Evolutionary conservation across 2,797 vertebrate species (phyloP).

Genomic region (Micropoecilia bifurca): DNA sequence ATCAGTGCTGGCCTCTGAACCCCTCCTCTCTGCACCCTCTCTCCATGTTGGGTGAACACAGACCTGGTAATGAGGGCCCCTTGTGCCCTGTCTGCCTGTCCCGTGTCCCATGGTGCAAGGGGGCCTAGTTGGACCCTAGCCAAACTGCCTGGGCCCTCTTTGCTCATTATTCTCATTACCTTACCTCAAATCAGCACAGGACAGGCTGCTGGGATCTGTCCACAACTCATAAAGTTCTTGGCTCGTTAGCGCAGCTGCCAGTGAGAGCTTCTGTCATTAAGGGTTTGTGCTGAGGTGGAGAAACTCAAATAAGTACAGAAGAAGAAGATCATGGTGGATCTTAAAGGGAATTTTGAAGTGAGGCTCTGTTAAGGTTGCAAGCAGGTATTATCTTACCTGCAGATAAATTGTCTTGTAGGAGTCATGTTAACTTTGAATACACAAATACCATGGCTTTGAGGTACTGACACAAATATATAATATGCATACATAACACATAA

Average conservation of each 20-base stretch:
- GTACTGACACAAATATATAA: not conserved
- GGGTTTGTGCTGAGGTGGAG: slow-evolving; percentile 56
- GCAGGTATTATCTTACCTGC: not conserved
- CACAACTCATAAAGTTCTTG: slow-evolving; percentile 79
- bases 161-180: slow-evolving; percentile 87
- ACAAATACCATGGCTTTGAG: not conserved
- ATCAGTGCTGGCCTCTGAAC: slow-evolving; percentile 63
- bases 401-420: not conserved
- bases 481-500: too few species aligned
- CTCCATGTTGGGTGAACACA: slow-evolving; percentile 65
- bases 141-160: slow-evolving; percentile 69
- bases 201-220: slow-evolving; percentile 85
- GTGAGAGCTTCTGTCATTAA: slow-evolving; percentile 62
- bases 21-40: slow-evolving; percentile 54
- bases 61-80: slow-evolving; percentile 79
- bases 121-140: slow-evolving; percentile 78
- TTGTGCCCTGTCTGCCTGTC: slow-evolving; percentile 79
- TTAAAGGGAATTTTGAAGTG: not conserved
- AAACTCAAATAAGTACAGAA: slow-evolving; percentile 53
- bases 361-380: not conserved
- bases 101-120: slow-evolving; percentile 79
- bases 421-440: not conserved
- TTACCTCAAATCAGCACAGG: slow-evolving; percentile 80
- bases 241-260: slow-evolving; percentile 74
- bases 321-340: slow-evolving; percentile 23